Base-by-base conservation (phyloP, 2,113 vertebrate species). In the Dendrocopos noguchii region DNA sequence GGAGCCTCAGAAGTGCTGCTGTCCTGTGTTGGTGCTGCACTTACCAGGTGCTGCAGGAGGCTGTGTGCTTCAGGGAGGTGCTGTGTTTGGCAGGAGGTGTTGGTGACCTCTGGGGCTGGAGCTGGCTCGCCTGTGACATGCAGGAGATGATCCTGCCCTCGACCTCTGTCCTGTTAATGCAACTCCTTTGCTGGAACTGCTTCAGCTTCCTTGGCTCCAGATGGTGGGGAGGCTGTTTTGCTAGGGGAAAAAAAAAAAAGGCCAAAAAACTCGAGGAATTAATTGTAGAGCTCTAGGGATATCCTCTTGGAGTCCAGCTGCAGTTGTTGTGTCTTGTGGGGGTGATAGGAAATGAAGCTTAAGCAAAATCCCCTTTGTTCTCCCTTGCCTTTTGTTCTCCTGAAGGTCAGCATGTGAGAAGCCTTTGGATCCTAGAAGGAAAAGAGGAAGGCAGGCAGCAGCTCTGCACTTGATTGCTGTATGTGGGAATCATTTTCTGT, bases 31-130 rank as follows among this genome's bases (percentile, higher is more conserved):
- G 11, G 4, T 33, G 27, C 65, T 82, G 80, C 42, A 15, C 21
- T 1, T 42, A 25, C 5, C 28, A 46, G 47, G 18, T 81, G 55
- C 56, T 82, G 46, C 28, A 11, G 1, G 13, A 28, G 59, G 25
- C 42, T 67, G 60, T 67, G 60, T 80, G 59, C 8, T 39, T 42
- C 3, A 4, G 64, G 52, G 20, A 16, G 33, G 15, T 47, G 18
- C 16, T 29, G 59, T 53, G 24, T 15, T 66, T 33, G 60, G 47
- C 63, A 22, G 29, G 60, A 63, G 27, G 10, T n/a, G 61, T 55
- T 8, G 1, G 70, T 20, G 55, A 33, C 53, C 0, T 0, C 68
- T 8, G 33, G 46, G 16, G 36, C 7, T 0, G 4, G 53, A 52
- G 47, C 5, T 28, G 56, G 16, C 44, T 71, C 2, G 2, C 19